Evolutionary conservation across 2,888 invertebrate species (phyloP), one percentile per base, ranked within the genome.

Genomic region (Liodrosophila aerea): DNA sequence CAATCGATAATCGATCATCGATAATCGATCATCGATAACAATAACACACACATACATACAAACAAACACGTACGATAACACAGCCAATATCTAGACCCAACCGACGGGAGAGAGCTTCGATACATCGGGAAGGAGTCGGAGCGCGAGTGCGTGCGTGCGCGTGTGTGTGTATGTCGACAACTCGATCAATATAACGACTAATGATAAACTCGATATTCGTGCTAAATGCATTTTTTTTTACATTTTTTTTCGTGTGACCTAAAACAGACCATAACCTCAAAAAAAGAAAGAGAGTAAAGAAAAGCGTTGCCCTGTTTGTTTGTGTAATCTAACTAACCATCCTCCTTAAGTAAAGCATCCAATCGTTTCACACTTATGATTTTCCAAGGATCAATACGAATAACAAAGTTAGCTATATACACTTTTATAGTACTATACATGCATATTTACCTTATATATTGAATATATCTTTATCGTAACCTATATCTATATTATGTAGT

Each of bases 271-370:
- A 59, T 47, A 59, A 52, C 56, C 31, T 47, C 8, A 40, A 47
- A n/a, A n/a, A n/a, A n/a, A n/a, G n/a, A n/a, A n/a, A n/a, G n/a
- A n/a, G n/a, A n/a, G n/a, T 22, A 22, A 22, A 22, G 22, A 36
- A 27, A 76, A 81, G 56, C 85, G 85, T 81, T 77, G 82, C 85
- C 82, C 63, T 73, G 63, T 76, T 73, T 66, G 50, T 62, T 63
- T 63, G 63, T 50, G 37, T 37, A 16, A 16, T 15, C 39, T 18
- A 39, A 18, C 18, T 41, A 44, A 52, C 27, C 54, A 71, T 56
- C 33, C 41, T 43, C n/a, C n/a, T n/a, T n/a, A n/a, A n/a, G n/a
- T n/a, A n/a, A n/a, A n/a, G n/a, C n/a, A n/a, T n/a, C n/a, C n/a
- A n/a, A 52, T 67, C 64, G 63, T 40, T 47, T 56, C 68, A 60